Evolutionary conservation across 2,113 vertebrate species (phyloP), one percentile per base, ranked within the genome.

Genomic region (Stegostoma tigrinum): DNA sequence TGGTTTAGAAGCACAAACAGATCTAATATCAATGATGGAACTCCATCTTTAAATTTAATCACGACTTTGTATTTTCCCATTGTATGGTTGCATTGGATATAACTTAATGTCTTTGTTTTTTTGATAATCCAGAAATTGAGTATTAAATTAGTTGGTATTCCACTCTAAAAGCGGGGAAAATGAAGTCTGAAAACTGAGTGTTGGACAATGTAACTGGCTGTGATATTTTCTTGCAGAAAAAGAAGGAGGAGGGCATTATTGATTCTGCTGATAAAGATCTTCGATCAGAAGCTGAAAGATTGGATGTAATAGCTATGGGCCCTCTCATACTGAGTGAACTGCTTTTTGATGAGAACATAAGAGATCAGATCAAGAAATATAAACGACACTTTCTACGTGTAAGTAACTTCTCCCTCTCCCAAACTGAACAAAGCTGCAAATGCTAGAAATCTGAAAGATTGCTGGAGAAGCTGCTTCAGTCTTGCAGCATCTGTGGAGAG

Each of bases 281-380:
- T 97, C 97, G 99, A 96, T 98, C 98, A 78, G 99, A 99, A 97
- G 99, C 99, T 61, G 99, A 99, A 97, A 98, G 99, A 96, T 98
- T 99, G 97, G 99, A 99, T 96, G 99, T 99, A 64, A 99, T 98
- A 97, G 98, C 98, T 95, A 99, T 99, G 98, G 99, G 99, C 48
- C 98, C 99, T 0, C 98, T 99, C 95, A 99, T 99, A 97, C 97
- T 99, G 96, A 99, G 98, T 66, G 99, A 99, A 97, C 98, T 99
- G 96, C 98, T 99, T 96, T 99, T 99, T 55, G 97, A 99, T 0
- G 98, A 98, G 96, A 99, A 99, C 97, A 99, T 99, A 95, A 98
- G 99, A 70, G 99, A 99, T 95, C 99, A 99, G 97, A 98, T 99
- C 96, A 98, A 98, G 97, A 99, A 99, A 97, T 99, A 99, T 97